A percentile compares a stretch with the other conserved stretches of the same genome.
These are phyloP conservation scores for Oscheius sp. DNA, from an alignment of 2,888 invertebrate species.

Conservation along the genomic window DNA sequence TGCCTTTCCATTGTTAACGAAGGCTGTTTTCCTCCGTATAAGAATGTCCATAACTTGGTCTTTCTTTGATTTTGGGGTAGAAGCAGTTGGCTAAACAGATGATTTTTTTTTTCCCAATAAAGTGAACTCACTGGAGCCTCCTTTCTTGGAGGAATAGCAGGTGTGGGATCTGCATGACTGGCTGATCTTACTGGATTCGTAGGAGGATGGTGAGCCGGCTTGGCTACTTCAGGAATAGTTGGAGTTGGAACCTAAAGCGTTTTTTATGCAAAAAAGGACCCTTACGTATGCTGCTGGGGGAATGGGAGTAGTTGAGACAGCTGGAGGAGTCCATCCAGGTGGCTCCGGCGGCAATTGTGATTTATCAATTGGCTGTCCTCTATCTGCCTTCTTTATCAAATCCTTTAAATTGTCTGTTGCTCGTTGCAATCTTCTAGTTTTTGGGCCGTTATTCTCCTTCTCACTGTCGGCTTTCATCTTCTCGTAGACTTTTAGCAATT, in stretches of 20 bases:
- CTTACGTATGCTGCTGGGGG: neutral
- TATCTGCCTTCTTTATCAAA: conserved; percentile 34
- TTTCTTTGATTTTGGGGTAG: conserved; percentile 32
- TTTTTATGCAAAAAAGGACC: neutral
- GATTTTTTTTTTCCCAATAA: neutral
- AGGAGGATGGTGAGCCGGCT: conserved; percentile 1
- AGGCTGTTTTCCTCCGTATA: conserved; percentile 38
- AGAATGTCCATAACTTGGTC: conserved; percentile 37
- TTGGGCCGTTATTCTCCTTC: conserved; percentile 39
- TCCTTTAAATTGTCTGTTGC: conserved; percentile 45
- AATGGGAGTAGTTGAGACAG: neutral
- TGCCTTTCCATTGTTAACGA: conserved; percentile 52
- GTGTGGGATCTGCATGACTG: neutral
- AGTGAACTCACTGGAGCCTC: neutral
- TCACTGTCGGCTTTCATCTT: conserved; percentile 38
- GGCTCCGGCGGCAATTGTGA: conserved; percentile 51
- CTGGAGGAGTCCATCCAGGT: conserved; percentile 31
- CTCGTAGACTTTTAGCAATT: conserved; percentile 42
- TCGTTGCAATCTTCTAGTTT: conserved; percentile 43
- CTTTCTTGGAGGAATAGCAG: conserved; percentile 9
- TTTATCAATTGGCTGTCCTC: conserved; percentile 41
- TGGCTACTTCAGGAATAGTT: neutral
- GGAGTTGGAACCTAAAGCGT: neutral
- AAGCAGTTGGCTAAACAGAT: neutral
- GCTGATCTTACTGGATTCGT: conserved; percentile 2